Conservation (phyloP, 2,888 invertebrate genomes). For the Drosophila buzzatii region DNA sequence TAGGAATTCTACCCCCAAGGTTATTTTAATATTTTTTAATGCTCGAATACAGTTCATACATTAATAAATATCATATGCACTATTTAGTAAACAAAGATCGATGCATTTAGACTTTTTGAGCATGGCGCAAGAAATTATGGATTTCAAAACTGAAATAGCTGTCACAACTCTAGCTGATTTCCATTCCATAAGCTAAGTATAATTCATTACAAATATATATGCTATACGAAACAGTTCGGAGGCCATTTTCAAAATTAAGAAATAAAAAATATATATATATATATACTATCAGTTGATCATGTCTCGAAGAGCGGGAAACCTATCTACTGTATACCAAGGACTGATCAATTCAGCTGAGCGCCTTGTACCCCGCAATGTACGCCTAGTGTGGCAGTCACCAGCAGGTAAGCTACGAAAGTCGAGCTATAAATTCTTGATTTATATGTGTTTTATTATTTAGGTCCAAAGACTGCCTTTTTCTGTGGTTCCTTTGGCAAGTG, state of each 20-base stretch:
- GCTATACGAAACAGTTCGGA: not conserved
- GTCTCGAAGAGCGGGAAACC: constrained; percentile 38
- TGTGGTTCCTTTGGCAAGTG: constrained; percentile 78
- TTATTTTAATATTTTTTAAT: not conserved
- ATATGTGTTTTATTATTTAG: constrained; percentile 25
- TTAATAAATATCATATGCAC: not conserved
- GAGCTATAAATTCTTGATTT: not conserved
- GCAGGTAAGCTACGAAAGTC: constrained; percentile 46
- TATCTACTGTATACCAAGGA: constrained; percentile 43
- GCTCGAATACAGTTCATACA: not conserved
- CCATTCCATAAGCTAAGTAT: not conserved
- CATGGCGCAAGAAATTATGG: not conserved
- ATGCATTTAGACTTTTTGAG: not conserved
- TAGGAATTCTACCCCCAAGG: not conserved
- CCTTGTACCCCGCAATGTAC: constrained; percentile 55
- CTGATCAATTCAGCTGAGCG: constrained; percentile 52
- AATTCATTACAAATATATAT: not conserved
- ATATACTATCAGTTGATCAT: constrained; percentile 15
- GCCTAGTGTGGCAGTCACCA: constrained; percentile 70
- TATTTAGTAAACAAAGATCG: not conserved
- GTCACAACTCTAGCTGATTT: not conserved
- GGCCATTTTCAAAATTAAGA: not conserved
- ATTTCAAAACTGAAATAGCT: not conserved
- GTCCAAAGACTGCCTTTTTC: constrained; percentile 76
- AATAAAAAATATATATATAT: not conserved